phyloP scores from a whole-genome alignment of 2,797 vertebrate genomes.

The Vireo griseus region DNA sequence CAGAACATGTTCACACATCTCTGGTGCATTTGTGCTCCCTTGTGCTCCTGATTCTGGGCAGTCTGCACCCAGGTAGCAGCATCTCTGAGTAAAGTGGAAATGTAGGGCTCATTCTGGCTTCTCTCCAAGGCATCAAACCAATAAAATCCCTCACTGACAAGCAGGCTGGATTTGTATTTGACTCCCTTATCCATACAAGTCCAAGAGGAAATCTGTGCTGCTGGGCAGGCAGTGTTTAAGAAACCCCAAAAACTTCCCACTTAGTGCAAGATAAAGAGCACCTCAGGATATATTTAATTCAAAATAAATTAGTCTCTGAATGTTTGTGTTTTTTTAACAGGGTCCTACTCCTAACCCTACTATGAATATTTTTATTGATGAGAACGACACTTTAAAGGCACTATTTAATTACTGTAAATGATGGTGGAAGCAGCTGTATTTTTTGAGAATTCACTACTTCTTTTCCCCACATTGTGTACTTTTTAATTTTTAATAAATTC shows the following conservation, averaged over 20 bases:
- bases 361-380: not conserved
- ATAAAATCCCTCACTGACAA: not conserved
- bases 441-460: not conserved
- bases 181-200: not conserved
- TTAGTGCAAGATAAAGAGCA: not conserved
- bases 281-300: rapidly evolving
- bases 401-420: not conserved
- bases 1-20: not conserved
- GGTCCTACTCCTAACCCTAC: not conserved
- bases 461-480: not conserved
- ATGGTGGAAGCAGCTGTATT: not conserved
- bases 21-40: not conserved
- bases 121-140: not conserved
- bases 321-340: not conserved
- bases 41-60: not conserved
- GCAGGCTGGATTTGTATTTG: not conserved
- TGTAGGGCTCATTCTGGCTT: not conserved
- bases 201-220: not conserved
- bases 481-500: not conserved
- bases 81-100: not conserved
- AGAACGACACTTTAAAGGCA: not conserved
- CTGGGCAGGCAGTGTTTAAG: not conserved
- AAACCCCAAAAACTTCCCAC: not conserved
- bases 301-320: not conserved
- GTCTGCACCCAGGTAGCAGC: not conserved